Percentiles rank a stretch among this genome's conserved stretches.
These are phyloP conservation scores for Apis laboriosa DNA, from an alignment of 1,140 invertebrate genomes.

Conservation along the genomic window DNA sequence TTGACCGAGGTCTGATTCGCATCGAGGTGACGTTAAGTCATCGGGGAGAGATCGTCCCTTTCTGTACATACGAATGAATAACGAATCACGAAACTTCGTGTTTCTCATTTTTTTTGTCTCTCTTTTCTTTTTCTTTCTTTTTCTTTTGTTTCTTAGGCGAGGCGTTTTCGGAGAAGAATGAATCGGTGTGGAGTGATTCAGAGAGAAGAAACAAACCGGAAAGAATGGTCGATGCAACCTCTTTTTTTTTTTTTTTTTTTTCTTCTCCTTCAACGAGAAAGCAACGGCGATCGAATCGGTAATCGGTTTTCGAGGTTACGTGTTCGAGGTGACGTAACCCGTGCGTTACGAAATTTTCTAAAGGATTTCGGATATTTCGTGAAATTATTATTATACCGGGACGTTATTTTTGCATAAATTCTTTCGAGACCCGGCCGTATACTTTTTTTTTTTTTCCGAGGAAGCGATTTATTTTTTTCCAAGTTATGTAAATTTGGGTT, in stretches of 20 bases:
- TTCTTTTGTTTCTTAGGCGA: background rate
- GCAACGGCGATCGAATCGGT: background rate
- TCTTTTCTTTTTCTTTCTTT: background rate
- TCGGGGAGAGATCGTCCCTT: background rate
- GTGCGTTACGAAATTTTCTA: background rate
- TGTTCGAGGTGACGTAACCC: background rate
- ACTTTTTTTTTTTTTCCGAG: background rate
- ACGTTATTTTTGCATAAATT: background rate
- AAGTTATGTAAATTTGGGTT: background rate
- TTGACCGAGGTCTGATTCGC: background rate
- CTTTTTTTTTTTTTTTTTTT: background rate
- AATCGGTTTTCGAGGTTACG: conserved; percentile 12
- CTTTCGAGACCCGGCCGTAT: background rate
- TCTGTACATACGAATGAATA: background rate
- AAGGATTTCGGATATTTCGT: background rate
- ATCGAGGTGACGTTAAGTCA: background rate
- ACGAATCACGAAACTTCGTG: background rate
- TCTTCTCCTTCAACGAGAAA: background rate
- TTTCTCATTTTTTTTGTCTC: background rate
- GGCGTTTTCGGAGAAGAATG: background rate
- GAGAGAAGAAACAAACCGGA: background rate
- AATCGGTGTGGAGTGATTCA: conserved; percentile 21
- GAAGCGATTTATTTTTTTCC: background rate
- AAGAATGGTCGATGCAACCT: background rate
- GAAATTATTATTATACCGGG: background rate